These are phyloP conservation scores for Lepidothrix coronata DNA, from an alignment of 2,113 vertebrate genomes.

Conservation along the genomic window DNA sequence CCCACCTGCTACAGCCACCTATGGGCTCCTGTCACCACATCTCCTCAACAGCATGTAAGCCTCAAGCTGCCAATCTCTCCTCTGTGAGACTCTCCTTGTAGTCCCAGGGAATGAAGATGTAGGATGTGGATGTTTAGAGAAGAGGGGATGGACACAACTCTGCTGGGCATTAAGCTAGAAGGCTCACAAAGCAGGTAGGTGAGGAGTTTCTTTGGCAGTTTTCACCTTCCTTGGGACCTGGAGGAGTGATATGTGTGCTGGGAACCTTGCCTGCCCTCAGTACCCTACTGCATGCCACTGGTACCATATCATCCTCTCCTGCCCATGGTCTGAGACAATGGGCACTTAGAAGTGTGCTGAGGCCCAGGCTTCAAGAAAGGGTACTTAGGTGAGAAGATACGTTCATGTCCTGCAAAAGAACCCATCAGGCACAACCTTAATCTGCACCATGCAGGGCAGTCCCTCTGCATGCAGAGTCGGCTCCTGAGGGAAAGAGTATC, in stretches of 20 bases:
- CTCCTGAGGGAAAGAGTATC: not conserved
- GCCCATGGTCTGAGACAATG: not conserved
- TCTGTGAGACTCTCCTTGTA: not conserved
- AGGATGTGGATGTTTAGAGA: not conserved
- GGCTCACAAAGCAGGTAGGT: fast-evolving
- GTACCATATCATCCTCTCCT: not conserved
- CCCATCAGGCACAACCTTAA: not conserved
- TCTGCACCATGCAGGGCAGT: not conserved
- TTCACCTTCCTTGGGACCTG: not conserved
- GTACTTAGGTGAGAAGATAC: not conserved
- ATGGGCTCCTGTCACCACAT: not conserved
- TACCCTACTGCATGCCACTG: not conserved
- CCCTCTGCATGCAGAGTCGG: not conserved
- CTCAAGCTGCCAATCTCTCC: not conserved
- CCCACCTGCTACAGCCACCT: not conserved
- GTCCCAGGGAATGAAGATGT: not conserved
- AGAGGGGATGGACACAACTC: not conserved
- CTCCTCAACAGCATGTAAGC: not conserved
- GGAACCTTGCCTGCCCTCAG: not conserved
- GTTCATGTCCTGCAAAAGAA: not conserved
- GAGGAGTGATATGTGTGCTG: not conserved
- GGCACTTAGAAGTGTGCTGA: not conserved
- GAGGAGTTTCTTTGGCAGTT: not conserved
- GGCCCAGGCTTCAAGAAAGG: not conserved
- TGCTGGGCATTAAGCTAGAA: not conserved